Evolutionary conservation across 2,113 vertebrate genomes (phyloP).

Genomic region (Campylorhamphus procurvoides): DNA sequence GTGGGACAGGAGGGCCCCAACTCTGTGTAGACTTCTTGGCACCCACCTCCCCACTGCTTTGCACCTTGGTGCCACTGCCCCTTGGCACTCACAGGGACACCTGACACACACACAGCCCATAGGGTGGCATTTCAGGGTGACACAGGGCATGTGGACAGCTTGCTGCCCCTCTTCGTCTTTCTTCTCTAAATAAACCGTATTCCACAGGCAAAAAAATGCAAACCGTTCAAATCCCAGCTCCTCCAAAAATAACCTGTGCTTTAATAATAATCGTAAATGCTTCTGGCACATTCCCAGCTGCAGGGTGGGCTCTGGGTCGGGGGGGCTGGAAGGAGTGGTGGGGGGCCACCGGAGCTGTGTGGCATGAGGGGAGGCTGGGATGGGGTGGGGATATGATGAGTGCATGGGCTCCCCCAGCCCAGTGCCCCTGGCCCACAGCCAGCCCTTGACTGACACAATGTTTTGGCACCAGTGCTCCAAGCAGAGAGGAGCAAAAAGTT

Average conservation of each 20-base stretch:
- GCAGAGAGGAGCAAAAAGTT: not conserved
- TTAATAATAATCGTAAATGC: constrained; percentile 32
- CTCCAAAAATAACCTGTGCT: constrained; percentile 44
- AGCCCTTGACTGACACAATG: not conserved
- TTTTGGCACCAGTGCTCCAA: accelerated
- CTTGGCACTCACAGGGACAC: not conserved
- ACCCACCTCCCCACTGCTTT: not conserved
- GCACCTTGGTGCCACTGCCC: not conserved
- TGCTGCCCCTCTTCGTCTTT: not conserved
- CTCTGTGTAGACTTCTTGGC: not conserved
- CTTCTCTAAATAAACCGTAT: constrained; percentile 41
- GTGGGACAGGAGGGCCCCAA: not conserved
- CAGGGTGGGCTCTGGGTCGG: not conserved
- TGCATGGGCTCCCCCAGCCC: not conserved
- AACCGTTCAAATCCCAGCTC: constrained; percentile 26
- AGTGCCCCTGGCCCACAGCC: not conserved
- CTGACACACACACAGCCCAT: not conserved
- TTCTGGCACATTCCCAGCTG: constrained; percentile 61
- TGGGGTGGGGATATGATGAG: not conserved
- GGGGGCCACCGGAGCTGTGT: not conserved
- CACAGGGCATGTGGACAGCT: accelerated
- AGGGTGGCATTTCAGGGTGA: not conserved
- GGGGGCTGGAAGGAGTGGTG: not conserved
- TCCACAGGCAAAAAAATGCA: constrained; percentile 32
- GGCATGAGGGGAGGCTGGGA: not conserved